phyloP scores from a whole-genome alignment of 2,888 invertebrate species.

The Actias luna region DNA sequence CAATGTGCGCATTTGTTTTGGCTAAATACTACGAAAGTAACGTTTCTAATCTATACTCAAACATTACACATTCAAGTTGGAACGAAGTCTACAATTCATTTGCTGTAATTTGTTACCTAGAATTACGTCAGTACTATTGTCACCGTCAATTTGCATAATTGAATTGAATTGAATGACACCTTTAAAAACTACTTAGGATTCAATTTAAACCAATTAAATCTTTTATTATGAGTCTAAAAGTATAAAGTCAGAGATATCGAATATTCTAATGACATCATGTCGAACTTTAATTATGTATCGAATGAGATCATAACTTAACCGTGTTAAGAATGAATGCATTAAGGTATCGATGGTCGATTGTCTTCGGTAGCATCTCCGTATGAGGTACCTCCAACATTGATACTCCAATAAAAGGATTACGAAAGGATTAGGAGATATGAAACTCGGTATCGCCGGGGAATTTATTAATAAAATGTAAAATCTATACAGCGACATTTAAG shows the following conservation, averaged over 20 bases:
- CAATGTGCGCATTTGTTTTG: too few species aligned
- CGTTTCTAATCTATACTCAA: background rate
- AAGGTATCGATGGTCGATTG: too few species aligned
- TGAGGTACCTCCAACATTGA: too few species aligned
- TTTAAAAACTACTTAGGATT: background rate
- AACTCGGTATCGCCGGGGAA: too few species aligned
- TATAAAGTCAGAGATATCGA: background rate
- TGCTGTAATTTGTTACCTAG: background rate
- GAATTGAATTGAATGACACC: slow-evolving; percentile 3
- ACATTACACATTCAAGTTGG: slow-evolving; percentile 1
- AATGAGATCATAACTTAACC: slow-evolving; percentile 1
- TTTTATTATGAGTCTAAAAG: background rate
- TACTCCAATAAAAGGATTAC: too few species aligned
- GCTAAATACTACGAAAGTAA: too few species aligned
- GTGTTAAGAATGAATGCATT: too few species aligned
- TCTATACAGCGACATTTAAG: too few species aligned
- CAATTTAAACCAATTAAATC: background rate
- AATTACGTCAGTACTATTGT: background rate
- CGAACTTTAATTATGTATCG: background rate
- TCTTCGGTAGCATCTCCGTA: too few species aligned
- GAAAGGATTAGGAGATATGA: too few species aligned
- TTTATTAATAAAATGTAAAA: too few species aligned
- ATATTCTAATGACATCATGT: background rate
- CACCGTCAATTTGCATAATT: background rate
- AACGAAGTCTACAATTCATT: background rate